phyloP scores from a whole-genome alignment of 2,888 invertebrate species.

The Idaea dimidiata region DNA sequence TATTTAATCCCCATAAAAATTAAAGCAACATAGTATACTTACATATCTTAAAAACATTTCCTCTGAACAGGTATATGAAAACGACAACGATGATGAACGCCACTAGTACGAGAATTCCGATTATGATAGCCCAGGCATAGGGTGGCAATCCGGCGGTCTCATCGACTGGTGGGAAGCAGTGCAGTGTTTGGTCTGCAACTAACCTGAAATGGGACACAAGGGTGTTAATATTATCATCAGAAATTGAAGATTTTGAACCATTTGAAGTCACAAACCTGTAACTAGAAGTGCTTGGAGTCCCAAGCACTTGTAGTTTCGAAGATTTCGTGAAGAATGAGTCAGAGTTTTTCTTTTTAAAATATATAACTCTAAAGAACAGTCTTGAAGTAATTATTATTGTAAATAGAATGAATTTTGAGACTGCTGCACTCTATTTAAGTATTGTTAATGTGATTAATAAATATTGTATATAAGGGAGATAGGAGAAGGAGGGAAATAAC shows the following conservation, averaged over 20 bases:
- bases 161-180: constrained; percentile 41
- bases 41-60: constrained; percentile 51
- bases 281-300: too few relatives aligned
- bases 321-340: background rate
- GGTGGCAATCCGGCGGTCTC: constrained; percentile 25
- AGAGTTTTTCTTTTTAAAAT: constrained; percentile 5
- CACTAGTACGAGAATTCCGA: constrained; percentile 36
- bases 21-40: constrained; percentile 20
- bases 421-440: too few relatives aligned
- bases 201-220: constrained; percentile 33
- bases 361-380: background rate
- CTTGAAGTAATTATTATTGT: too few relatives aligned
- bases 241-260: too few relatives aligned
- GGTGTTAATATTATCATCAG: too few relatives aligned
- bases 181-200: constrained; percentile 39
- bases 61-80: constrained; percentile 43
- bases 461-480: too few relatives aligned
- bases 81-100: constrained; percentile 31
- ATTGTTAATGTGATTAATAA: too few relatives aligned
- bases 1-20: too few relatives aligned
- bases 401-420: too few relatives aligned
- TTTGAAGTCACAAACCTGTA: too few relatives aligned
- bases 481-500: too few relatives aligned
- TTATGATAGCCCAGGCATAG: constrained; percentile 47
- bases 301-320: background rate